These are phyloP conservation scores for Trichonephila clavata DNA, from an alignment of 1,140 invertebrate genomes.

Conservation along the genomic window DNA sequence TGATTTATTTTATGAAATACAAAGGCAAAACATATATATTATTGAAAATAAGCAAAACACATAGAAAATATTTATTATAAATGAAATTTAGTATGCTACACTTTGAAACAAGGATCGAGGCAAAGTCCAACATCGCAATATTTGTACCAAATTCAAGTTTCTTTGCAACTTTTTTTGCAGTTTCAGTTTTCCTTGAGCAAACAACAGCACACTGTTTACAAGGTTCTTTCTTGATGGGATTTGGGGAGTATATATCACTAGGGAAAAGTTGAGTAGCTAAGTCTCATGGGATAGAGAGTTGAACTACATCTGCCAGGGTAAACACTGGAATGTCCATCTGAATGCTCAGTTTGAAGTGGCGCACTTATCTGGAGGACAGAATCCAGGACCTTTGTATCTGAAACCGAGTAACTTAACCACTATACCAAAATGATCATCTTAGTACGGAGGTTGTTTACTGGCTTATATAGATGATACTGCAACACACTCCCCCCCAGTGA, in stretches of 20 bases:
- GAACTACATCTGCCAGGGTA: not conserved
- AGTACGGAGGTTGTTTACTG: no score
- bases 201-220: not conserved
- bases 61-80: not conserved
- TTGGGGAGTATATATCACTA: not conserved
- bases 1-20: not conserved
- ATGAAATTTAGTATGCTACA: constrained; percentile 15
- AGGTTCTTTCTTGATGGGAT: constrained; percentile 25
- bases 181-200: not conserved
- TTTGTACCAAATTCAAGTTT: constrained; percentile 38
- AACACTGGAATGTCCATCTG: not conserved
- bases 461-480: no score
- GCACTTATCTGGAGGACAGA: no score
- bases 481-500: no score
- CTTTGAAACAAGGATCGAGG: constrained; percentile 44
- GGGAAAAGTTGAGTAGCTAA: not conserved
- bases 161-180: not conserved
- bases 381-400: no score
- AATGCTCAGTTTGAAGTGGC: no score
- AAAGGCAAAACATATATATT: not conserved
- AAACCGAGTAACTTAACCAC: no score
- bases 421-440: no score
- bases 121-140: constrained; percentile 42
- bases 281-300: not conserved
- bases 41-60: not conserved